phyloP scores from a whole-genome alignment of 2,113 vertebrate species.

The Toxotes chatareus region DNA sequence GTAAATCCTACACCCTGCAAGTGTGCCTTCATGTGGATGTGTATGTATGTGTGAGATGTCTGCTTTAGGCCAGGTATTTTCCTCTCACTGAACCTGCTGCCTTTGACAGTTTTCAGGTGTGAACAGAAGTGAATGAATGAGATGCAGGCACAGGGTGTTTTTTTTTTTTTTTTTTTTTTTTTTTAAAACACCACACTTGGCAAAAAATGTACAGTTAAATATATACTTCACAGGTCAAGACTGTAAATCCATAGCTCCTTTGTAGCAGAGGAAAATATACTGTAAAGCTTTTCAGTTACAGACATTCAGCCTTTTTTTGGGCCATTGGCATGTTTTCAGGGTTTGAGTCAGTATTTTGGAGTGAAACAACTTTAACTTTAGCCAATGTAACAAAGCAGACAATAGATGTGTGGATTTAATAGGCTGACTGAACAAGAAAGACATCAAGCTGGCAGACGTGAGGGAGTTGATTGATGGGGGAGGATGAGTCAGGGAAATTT shows the following conservation, averaged over 20 bases:
- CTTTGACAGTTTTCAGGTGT: constrained; percentile 18
- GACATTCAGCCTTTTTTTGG: neutral
- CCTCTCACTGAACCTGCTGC: constrained; percentile 29
- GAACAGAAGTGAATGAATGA: constrained; percentile 15
- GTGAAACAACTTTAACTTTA: neutral
- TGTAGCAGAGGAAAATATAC: neutral
- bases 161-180: too few relatives aligned
- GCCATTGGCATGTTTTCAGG: neutral
- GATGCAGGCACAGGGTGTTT: neutral
- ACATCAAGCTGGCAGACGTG: neutral
- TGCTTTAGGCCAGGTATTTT: constrained; percentile 16
- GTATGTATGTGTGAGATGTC: constrained; percentile 1
- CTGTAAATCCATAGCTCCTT: neutral
- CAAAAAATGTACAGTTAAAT: constrained; percentile 1
- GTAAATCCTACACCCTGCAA: constrained; percentile 3
- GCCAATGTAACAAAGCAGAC: neutral
- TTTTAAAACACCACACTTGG: neutral
- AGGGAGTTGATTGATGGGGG: neutral
- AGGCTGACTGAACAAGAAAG: neutral
- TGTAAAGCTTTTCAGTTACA: neutral
- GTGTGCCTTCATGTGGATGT: constrained; percentile 1
- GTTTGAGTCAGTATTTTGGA: neutral
- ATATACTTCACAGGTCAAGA: constrained; percentile 8
- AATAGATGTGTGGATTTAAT: neutral
- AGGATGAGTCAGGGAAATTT: neutral